phyloP scores from a whole-genome alignment of 1,140 invertebrate species.

The Brachionus rotundiformis region DNA sequence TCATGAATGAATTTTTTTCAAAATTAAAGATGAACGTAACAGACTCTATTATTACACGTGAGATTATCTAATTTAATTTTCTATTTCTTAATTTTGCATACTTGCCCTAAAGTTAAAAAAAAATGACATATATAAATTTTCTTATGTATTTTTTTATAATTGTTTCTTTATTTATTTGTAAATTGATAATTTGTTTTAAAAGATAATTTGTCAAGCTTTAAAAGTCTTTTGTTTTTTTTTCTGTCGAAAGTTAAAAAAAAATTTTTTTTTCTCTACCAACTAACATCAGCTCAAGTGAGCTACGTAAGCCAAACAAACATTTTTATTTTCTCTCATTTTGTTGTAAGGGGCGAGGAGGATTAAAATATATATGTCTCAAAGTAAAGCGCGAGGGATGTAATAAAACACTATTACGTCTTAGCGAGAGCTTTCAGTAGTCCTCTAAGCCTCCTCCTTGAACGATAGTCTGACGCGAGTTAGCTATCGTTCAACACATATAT shows the following conservation, averaged over 20 bases:
- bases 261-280: too few relatives aligned
- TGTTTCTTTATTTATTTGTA: too few relatives aligned
- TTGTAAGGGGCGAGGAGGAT: conserved; percentile 1
- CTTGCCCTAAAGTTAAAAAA: too few relatives aligned
- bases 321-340: background rate
- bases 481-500: background rate
- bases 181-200: too few relatives aligned
- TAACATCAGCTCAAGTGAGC: too few relatives aligned
- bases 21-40: background rate
- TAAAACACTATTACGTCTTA: conserved; percentile 16
- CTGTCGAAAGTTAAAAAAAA: background rate
- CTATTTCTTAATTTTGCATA: too few relatives aligned
- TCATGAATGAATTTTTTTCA: background rate
- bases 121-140: too few relatives aligned
- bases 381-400: conserved; percentile 23
- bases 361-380: background rate
- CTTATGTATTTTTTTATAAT: background rate
- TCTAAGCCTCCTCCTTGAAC: background rate
- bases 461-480: conserved; percentile 2
- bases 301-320: too few relatives aligned
- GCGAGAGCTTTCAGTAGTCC: conserved; percentile 1
- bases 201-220: too few relatives aligned
- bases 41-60: background rate
- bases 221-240: too few relatives aligned
- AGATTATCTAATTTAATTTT: background rate